A percentile compares a stretch with the other conserved stretches of the same genome.
phyloP scores from a whole-genome alignment of 2,888 invertebrate species.

The Xiphydria camelus region DNA sequence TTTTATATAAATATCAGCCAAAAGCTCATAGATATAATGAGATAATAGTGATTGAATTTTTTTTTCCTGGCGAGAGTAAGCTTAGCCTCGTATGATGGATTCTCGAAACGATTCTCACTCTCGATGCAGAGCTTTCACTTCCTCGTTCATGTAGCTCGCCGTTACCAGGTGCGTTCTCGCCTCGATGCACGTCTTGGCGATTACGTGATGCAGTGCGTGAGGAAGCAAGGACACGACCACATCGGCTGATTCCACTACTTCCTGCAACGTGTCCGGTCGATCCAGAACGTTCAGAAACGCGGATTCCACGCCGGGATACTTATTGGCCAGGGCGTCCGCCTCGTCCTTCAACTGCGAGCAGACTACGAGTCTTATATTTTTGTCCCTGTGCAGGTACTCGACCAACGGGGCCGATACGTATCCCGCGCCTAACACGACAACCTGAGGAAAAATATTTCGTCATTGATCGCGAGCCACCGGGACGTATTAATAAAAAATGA shows the following conservation, averaged over 20 bases:
- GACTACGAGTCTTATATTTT: slow-evolving; percentile 79
- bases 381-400: slow-evolving; percentile 87
- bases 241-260: slow-evolving; percentile 74
- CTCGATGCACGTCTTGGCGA: slow-evolving; percentile 86
- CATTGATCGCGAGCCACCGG: neutral
- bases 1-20: neutral
- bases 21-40: neutral
- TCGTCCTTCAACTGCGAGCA: slow-evolving; percentile 87
- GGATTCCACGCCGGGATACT: slow-evolving; percentile 78
- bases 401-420: slow-evolving; percentile 92
- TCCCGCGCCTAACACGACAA: slow-evolving; percentile 93
- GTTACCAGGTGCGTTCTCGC: slow-evolving; percentile 92
- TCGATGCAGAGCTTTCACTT: slow-evolving; percentile 78
- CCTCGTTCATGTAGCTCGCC: slow-evolving; percentile 89
- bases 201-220: slow-evolving; percentile 82
- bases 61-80: no score
- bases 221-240: slow-evolving; percentile 89
- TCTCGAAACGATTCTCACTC: slow-evolving; percentile 61
- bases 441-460: slow-evolving; percentile 49
- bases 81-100: no score
- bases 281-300: slow-evolving; percentile 83
- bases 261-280: slow-evolving; percentile 69
- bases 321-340: slow-evolving; percentile 78
- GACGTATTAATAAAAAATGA: no score
- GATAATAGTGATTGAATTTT: neutral